phyloP scores from a whole-genome alignment of 2,888 invertebrate genomes.

The Sepiola atlantica region DNA sequence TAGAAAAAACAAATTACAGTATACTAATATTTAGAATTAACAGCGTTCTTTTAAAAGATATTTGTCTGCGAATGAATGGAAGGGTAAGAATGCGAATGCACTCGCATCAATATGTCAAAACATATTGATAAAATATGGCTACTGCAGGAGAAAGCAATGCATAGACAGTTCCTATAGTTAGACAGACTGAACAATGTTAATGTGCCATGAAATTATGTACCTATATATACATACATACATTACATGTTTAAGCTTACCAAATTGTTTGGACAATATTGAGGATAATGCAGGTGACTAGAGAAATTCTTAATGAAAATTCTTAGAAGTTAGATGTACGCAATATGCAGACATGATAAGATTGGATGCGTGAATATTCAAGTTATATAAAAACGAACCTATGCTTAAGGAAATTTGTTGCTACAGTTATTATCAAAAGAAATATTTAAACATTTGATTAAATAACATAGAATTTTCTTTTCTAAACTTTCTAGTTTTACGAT shows the following conservation, averaged over 20 bases:
- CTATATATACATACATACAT: not conserved
- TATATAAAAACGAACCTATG: not conserved
- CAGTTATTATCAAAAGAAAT: too few species aligned
- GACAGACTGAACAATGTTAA: not conserved
- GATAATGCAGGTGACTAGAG: not conserved
- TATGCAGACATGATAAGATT: not conserved
- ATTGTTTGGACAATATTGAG: slow-evolving; percentile 35
- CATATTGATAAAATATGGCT: slow-evolving; percentile 37
- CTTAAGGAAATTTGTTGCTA: not conserved
- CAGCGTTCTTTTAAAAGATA: not conserved
- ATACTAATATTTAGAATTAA: not conserved
- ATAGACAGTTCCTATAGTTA: not conserved
- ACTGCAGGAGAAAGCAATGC: slow-evolving; percentile 10
- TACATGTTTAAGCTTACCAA: not conserved
- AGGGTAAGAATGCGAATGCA: not conserved
- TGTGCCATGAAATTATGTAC: slow-evolving; percentile 35
- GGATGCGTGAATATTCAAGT: not conserved
- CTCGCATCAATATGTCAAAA: slow-evolving; percentile 7
- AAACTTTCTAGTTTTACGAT: too few species aligned
- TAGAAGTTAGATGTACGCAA: not conserved
- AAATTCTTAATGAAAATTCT: not conserved
- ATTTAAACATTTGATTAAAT: too few species aligned
- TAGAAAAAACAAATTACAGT: not conserved
- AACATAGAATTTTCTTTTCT: too few species aligned
- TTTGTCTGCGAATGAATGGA: not conserved